phyloP scores from a whole-genome alignment of 2,113 vertebrate species.

The Phyllostomus hastatus region DNA sequence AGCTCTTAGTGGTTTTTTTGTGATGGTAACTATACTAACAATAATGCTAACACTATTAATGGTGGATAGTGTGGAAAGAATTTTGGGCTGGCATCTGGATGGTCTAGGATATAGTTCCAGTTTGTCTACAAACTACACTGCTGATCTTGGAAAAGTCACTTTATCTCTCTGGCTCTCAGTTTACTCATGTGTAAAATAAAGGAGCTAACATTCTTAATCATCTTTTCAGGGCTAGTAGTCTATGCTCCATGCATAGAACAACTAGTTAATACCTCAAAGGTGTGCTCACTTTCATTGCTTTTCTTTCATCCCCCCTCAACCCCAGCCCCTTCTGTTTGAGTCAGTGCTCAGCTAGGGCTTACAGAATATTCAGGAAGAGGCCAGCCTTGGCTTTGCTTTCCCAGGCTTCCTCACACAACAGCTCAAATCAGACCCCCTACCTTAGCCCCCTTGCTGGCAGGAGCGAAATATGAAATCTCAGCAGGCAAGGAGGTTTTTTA shows the following conservation, averaged over 20 bases:
- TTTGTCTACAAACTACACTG: neutral
- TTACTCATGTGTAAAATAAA: neutral
- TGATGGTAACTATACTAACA: neutral
- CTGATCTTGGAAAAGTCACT: neutral
- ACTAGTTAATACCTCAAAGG: neutral
- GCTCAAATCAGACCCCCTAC: constrained; percentile 31
- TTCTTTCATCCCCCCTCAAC: neutral
- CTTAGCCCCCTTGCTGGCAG: constrained; percentile 48
- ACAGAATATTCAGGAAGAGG: constrained; percentile 47
- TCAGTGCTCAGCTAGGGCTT: constrained; percentile 33
- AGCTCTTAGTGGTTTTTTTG: neutral
- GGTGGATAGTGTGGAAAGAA: neutral
- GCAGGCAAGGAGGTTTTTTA: constrained; percentile 70
- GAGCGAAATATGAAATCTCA: constrained; percentile 68
- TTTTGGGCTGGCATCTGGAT: neutral
- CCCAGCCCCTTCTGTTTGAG: neutral
- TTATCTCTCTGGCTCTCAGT: neutral
- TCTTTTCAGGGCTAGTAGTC: neutral
- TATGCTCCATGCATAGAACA: neutral
- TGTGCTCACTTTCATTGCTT: neutral
- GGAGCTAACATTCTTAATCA: neutral
- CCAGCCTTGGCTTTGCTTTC: constrained; percentile 55
- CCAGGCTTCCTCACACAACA: neutral
- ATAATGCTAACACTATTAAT: neutral
- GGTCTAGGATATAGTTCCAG: neutral